Base-by-base conservation (phyloP, 2,888 invertebrate genomes). In the Tiliacea citrago region DNA sequence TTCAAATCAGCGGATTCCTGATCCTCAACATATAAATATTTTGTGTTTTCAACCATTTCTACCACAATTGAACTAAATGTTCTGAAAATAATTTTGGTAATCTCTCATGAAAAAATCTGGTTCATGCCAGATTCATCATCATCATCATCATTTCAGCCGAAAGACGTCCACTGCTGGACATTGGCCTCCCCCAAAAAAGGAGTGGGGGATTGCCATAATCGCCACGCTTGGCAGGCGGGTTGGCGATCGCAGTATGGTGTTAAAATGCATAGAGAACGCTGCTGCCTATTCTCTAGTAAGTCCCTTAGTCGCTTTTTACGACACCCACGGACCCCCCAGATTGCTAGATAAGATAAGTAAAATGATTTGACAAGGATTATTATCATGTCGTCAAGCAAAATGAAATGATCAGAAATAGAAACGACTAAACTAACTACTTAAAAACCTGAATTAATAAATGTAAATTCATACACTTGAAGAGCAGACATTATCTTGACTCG, bases 1-100 rank as follows among this genome's bases (percentile, higher is more conserved):
- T 93, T 92, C 89, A 91, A 93, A 93, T 92, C 71, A 85, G 70
- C 71, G 68, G 81, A 79, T 87, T 79, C 81, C 75, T 81, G 69
- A 69, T 75, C 74, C 72, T 73, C 71, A 62, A 51, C 42, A 58
- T 65, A 69, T n/a, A 73, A 62, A 75, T 62, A 72, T 71, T 63
- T 65, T 42, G 47, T 51, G 5, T 53, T 60, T 75, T 39, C 57
- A 66, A 71, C 57, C 49, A 51, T 81, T 81, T 58, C 5, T 45
- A 29, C 29, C 39, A 58, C n/a, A 55, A 39, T 63, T 57, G 16
- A 47, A 60, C 12, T 60, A 29, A 69, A 57, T 67, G 13, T 68
- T 65, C 29, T 18, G n/a, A 55, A n/a, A 21, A 24, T 9, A 0
- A 35, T 55, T 18, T 45, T 29, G 21, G 24, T 58, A 16, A 49